Evolutionary conservation across 2,113 vertebrate species (phyloP), one percentile per base, ranked within the genome.

Genomic region (Pachyramphus minor): DNA sequence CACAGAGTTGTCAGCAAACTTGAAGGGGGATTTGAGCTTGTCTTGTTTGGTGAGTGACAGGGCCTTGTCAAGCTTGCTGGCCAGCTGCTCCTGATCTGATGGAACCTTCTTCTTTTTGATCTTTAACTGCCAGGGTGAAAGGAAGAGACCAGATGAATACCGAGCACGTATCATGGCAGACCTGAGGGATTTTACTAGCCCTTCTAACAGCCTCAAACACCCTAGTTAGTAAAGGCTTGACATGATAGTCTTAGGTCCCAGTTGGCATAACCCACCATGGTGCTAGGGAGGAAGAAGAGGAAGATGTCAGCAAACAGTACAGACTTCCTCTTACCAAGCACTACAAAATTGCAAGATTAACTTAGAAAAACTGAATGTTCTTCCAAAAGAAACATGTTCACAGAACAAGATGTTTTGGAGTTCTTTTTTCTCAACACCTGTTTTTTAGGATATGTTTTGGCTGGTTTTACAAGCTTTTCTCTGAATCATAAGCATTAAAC

Each of bases 41-140:
- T 98, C 94, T 87, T 99, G 98, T 94, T 99, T 99, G 35, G 99
- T 99, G 90, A 99, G 98, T 2, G 99, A 99, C 14, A 99, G 97
- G 35, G 99, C 99, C 87, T 99, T 98, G 98, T 99, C 98, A 8
- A 99, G 98, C 96, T 99, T 99, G 62, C 98, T 99, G 22, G 99
- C 99, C 97, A 99, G 86, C 96, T 99, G 99, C 96, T 99, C 99
- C 96, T 99, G 99, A 97, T 99, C 99, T 0, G 98, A 99, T 76
- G 98, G 97, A 49, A 98, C 94, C 55, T 98, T 98, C 94, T 98
- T 99, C 97, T 99, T 99, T 81, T 97, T 98, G 59, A 98, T 97
- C 77, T 98, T 98, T 91, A 98, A 98, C 97, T 98, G 97, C 55
- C 16, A 5, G 82, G 80, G 73, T 59, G 84, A 96, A 74, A 97